Conservation (phyloP, 2,797 vertebrate genomes). For the Clamator glandarius region DNA sequence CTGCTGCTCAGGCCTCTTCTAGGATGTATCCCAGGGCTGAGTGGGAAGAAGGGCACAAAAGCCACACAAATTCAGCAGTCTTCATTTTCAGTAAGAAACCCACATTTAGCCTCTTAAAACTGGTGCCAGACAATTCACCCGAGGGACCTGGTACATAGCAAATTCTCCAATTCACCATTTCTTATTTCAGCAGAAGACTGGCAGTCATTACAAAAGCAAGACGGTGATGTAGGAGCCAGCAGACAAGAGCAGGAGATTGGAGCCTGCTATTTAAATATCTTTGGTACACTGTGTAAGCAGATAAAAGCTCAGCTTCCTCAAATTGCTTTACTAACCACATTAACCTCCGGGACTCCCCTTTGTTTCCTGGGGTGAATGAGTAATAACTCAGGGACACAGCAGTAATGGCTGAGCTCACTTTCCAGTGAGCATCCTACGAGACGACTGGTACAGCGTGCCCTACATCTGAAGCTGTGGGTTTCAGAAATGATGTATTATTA, state of each 20-base stretch:
- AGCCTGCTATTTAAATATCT: constrained; percentile 37
- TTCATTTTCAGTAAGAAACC: not conserved
- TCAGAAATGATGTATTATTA: constrained; percentile 52
- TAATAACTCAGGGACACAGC: constrained; percentile 39
- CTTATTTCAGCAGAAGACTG: not conserved
- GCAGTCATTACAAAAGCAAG: not conserved
- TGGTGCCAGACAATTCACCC: not conserved
- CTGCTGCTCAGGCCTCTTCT: not conserved
- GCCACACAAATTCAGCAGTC: not conserved
- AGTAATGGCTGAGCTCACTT: constrained; percentile 20
- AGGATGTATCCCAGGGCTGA: not conserved
- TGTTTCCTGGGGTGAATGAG: constrained; percentile 50
- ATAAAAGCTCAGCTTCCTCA: constrained; percentile 35
- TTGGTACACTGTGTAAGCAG: constrained; percentile 38
- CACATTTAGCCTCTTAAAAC: not conserved
- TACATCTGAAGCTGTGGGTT: not conserved
- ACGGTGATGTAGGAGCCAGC: not conserved
- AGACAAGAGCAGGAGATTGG: constrained; percentile 8
- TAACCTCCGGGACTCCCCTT: constrained; percentile 54
- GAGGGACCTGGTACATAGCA: not conserved
- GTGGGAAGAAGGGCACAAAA: not conserved
- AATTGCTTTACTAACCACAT: constrained; percentile 59
- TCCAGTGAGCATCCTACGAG: not conserved
- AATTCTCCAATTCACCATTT: not conserved
- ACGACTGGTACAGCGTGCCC: not conserved